These are phyloP conservation scores for Porites australiensis DNA, from an alignment of 64 coral and sea anemone species.

Conservation along the genomic window DNA sequence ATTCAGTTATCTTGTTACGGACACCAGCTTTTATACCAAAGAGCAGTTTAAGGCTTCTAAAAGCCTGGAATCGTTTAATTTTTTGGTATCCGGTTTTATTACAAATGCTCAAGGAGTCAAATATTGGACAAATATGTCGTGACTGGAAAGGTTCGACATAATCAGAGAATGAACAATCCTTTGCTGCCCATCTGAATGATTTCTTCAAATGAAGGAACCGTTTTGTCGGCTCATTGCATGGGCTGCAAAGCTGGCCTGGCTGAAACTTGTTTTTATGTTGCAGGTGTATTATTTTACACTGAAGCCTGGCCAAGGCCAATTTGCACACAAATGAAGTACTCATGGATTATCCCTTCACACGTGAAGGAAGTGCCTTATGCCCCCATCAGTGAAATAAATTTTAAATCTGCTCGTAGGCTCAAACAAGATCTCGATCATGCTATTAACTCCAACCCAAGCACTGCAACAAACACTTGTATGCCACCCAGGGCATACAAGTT, in stretches of 20 bases:
- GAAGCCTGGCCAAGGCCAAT: not conserved
- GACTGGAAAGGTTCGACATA: conserved; percentile 8
- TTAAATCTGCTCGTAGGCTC: conserved; percentile 24
- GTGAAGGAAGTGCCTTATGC: not conserved
- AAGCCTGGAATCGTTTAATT: conserved; percentile 10
- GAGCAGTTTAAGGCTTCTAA: conserved; percentile 34
- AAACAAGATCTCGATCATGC: not conserved
- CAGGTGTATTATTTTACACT: conserved; percentile 4
- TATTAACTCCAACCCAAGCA: conserved; percentile 5
- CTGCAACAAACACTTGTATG: not conserved
- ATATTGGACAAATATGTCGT: conserved; percentile 17
- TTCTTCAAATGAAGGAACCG: not conserved
- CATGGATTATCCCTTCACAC: not conserved
- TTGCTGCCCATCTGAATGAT: not conserved
- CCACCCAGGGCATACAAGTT: no score
- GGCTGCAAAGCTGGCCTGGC: conserved; percentile 24
- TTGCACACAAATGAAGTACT: not conserved
- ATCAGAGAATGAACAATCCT: conserved; percentile 25
- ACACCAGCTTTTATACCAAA: conserved; percentile 32
- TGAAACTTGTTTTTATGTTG: conserved; percentile 15
- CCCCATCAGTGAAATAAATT: not conserved
- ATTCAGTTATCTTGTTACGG: not conserved
- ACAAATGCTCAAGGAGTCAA: not conserved
- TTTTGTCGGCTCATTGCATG: conserved; percentile 22
- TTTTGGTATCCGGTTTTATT: conserved; percentile 22